phyloP scores from a whole-genome alignment of 2,113 vertebrate species.

The Tonatia bakeri region DNA sequence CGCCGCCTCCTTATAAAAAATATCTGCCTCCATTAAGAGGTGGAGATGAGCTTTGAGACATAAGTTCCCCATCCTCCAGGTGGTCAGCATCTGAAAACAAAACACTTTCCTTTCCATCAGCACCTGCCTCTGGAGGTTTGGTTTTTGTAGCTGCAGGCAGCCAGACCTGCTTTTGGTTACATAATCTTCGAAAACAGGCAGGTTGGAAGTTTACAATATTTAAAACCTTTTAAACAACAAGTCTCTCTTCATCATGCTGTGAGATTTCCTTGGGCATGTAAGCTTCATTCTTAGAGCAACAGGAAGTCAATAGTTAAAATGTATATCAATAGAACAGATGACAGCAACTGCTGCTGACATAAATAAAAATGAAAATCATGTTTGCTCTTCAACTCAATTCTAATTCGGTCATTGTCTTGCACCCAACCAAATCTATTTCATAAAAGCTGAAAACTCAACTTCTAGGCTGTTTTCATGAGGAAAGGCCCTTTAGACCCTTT shows the following conservation, averaged over 20 bases:
- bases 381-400: not conserved
- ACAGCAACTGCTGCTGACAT: conserved; percentile 22
- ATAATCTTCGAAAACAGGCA: not conserved
- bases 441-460: conserved; percentile 25
- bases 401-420: conserved; percentile 8
- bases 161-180: too few relatives aligned
- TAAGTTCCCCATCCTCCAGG: too few relatives aligned
- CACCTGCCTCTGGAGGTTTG: too few relatives aligned
- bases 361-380: not conserved
- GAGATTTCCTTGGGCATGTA: conserved; percentile 48
- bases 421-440: not conserved
- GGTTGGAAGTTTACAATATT: conserved; percentile 21
- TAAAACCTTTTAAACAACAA: conserved; percentile 41
- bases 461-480: not conserved
- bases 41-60: too few relatives aligned
- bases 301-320: conserved; percentile 13
- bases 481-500: not conserved
- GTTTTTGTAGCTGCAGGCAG: too few relatives aligned
- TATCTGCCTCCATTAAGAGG: too few relatives aligned
- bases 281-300: conserved; percentile 19
- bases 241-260: not conserved
- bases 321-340: not conserved
- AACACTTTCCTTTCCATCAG: too few relatives aligned
- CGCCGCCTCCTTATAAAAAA: too few relatives aligned
- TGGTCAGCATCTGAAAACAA: too few relatives aligned